These are phyloP conservation scores for Pseudopodoces humilis DNA, from an alignment of 2,113 vertebrate genomes.

Conservation along the genomic window DNA sequence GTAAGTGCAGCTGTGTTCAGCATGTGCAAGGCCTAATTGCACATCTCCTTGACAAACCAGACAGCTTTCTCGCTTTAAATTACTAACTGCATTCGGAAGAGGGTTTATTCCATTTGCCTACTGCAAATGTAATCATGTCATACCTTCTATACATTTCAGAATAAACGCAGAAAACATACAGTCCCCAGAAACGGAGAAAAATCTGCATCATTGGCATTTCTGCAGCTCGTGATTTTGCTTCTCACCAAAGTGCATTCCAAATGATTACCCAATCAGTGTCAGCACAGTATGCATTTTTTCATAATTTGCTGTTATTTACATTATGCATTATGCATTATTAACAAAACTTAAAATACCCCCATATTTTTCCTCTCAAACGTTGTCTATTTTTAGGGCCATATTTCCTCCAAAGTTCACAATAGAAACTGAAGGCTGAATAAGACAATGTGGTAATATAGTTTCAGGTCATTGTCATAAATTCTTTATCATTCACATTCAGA, in stretches of 20 bases:
- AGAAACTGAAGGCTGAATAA: neutral
- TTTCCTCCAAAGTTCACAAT: neutral
- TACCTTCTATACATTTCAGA: neutral
- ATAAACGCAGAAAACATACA: fast-evolving
- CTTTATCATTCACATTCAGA: neutral
- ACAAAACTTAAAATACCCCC: neutral
- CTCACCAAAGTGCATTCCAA: neutral
- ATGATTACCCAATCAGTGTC: neutral
- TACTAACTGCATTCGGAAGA: neutral
- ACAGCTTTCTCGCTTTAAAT: neutral
- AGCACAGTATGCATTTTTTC: neutral
- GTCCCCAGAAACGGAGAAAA: neutral
- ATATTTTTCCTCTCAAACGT: neutral
- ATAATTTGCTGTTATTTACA: neutral
- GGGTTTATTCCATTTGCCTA: neutral
- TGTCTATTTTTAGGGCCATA: neutral
- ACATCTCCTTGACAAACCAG: neutral
- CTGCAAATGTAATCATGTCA: neutral
- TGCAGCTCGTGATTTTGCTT: neutral
- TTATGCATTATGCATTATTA: neutral
- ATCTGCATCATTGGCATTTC: neutral
- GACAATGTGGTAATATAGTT: neutral
- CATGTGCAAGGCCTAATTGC: neutral
- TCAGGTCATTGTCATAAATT: neutral
- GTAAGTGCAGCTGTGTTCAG: neutral